Conservation (phyloP, 1,140 invertebrate genomes). For the Microplitis demolitor region DNA sequence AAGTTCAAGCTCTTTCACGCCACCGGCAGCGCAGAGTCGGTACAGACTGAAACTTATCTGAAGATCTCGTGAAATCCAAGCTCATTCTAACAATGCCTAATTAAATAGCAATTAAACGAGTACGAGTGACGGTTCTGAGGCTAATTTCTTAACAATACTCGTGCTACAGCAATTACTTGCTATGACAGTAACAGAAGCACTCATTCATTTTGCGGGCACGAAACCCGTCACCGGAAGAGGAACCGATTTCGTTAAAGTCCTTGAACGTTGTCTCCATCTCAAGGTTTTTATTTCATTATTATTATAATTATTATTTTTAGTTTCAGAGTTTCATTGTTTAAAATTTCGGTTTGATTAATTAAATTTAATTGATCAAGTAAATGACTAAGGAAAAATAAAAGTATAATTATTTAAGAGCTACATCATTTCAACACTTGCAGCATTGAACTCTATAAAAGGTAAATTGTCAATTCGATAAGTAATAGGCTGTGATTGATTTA, state of each 20-base stretch:
- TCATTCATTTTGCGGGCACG: background rate
- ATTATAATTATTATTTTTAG: background rate
- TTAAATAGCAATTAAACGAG: constrained; percentile 37
- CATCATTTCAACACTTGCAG: constrained; percentile 19
- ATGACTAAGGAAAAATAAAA: background rate
- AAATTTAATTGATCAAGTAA: too few relatives aligned
- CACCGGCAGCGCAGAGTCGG: too few relatives aligned
- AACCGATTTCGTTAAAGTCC: constrained; percentile 27
- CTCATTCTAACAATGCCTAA: constrained; percentile 32
- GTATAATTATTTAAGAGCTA: background rate
- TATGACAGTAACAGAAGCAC: constrained; percentile 1
- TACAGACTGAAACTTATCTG: background rate
- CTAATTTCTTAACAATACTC: constrained; percentile 32
- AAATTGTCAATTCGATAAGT: constrained; percentile 18
- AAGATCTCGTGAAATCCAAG: background rate
- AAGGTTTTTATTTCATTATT: background rate
- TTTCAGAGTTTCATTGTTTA: background rate
- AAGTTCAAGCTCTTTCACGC: constrained; percentile 2
- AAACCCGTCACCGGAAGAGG: constrained; percentile 20
- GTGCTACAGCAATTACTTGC: background rate
- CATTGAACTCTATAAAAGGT: background rate
- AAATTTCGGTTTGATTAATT: too few relatives aligned
- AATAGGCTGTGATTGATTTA: constrained; percentile 23
- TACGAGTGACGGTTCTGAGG: constrained; percentile 14
- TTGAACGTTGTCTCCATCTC: constrained; percentile 7